Conservation (phyloP, 1,140 invertebrate genomes). For the Heterodera carotae region DNA sequence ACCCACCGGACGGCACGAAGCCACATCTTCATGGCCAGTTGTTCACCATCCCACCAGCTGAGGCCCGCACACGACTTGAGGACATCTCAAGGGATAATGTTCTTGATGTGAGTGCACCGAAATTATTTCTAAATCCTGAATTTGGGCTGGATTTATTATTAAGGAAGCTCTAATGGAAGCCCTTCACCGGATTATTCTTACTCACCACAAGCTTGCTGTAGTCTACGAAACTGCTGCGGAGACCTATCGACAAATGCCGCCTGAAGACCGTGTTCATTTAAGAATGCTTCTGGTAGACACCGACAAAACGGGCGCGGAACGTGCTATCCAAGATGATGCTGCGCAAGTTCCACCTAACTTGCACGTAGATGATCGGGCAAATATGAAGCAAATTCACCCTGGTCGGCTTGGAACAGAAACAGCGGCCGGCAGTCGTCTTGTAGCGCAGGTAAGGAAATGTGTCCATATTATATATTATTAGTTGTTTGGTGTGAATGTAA, state of each 20-base stretch:
- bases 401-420: not conserved
- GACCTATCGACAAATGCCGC: not conserved
- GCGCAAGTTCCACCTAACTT: not conserved
- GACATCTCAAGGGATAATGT: not conserved
- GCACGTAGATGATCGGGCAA: not conserved
- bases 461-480: no score
- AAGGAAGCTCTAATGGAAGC: not conserved
- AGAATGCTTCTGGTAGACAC: not conserved
- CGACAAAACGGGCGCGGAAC: not conserved
- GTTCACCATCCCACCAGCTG: not conserved
- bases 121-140: not conserved
- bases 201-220: not conserved
- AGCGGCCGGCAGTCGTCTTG: constrained; percentile 1
- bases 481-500: no score
- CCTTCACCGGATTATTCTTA: not conserved
- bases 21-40: not conserved
- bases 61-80: not conserved
- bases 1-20: not conserved
- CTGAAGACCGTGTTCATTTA: not conserved
- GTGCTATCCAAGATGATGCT: not conserved
- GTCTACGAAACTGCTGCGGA: not conserved
- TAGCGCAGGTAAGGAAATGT: not conserved
- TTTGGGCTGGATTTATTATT: not conserved
- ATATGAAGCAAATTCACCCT: not conserved
- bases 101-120: not conserved